Conservation (phyloP, 2,888 invertebrate genomes). For the Desoria tigrina region DNA sequence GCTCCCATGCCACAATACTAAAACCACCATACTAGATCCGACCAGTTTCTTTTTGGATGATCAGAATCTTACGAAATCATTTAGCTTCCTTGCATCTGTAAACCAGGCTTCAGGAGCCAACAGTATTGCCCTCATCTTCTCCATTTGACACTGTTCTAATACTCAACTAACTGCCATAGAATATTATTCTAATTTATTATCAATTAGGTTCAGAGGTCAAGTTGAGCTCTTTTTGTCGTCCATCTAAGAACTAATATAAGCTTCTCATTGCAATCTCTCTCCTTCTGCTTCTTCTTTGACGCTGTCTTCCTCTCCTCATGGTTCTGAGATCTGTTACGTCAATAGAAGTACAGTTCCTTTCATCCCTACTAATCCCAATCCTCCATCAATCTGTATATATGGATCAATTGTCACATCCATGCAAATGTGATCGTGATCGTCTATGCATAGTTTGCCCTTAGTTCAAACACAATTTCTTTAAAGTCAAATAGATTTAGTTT, state of each 20-base stretch:
- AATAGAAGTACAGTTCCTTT: neutral
- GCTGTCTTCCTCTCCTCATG: neutral
- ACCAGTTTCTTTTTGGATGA: constrained; percentile 42
- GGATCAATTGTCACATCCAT: too few species aligned
- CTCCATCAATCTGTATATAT: too few species aligned
- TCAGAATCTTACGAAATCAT: constrained; percentile 44
- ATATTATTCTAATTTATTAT: constrained; percentile 4
- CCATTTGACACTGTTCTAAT: neutral
- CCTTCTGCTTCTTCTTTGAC: neutral
- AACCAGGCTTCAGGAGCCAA: constrained; percentile 7
- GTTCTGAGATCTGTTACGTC: neutral
- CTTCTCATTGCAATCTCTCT: neutral
- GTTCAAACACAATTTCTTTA: too few species aligned
- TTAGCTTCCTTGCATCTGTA: constrained; percentile 38
- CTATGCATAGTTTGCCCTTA: too few species aligned
- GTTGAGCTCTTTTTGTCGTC: constrained; percentile 7
- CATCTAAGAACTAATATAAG: neutral
- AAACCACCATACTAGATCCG: constrained; percentile 35
- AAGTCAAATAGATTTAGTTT: too few species aligned
- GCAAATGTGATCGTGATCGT: too few species aligned
- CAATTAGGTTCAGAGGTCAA: constrained; percentile 22
- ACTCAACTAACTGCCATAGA: neutral
- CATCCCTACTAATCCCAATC: too few species aligned
- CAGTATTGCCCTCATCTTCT: neutral
- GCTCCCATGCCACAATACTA: neutral